A percentile compares a stretch with the other conserved stretches of the same genome.
Evolutionary conservation across 2,797 vertebrate genomes (phyloP).

Genomic region (Hybognathus amarus): DNA sequence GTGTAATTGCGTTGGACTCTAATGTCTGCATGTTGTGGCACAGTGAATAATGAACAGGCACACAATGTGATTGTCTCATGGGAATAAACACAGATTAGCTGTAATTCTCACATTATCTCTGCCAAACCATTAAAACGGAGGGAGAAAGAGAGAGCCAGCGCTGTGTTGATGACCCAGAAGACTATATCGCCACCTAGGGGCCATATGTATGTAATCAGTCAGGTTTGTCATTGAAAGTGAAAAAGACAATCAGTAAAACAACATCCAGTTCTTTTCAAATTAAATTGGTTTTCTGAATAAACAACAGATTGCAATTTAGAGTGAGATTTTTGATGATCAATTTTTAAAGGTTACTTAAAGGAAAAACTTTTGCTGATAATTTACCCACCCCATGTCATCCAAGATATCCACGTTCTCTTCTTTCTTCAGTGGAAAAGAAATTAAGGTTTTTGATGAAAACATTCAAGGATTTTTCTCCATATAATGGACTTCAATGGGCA

Average conservation of each 20-base stretch:
- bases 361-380: too few relatives aligned
- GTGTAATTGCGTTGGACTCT: conserved; percentile 49
- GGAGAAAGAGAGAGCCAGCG: conserved; percentile 21
- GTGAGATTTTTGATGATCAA: neutral
- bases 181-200: conserved; percentile 62
- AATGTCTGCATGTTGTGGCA: conserved; percentile 47
- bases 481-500: too few relatives aligned
- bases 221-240: neutral
- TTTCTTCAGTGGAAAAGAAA: too few relatives aligned
- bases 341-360: neutral
- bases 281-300: neutral
- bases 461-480: too few relatives aligned
- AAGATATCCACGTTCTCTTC: too few relatives aligned
- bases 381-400: too few relatives aligned
- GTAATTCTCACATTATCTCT: conserved; percentile 76
- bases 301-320: neutral
- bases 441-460: too few relatives aligned
- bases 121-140: conserved; percentile 67
- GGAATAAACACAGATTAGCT: conserved; percentile 67
- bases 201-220: neutral
- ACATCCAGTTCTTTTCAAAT: neutral
- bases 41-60: conserved; percentile 47
- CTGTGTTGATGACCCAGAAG: conserved; percentile 24
- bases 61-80: conserved; percentile 91
- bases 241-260: neutral